A percentile compares a stretch with the other conserved stretches of the same genome.
These are phyloP conservation scores for Scytalopus superciliaris DNA, from an alignment of 2,113 vertebrate species.

Conservation along the genomic window DNA sequence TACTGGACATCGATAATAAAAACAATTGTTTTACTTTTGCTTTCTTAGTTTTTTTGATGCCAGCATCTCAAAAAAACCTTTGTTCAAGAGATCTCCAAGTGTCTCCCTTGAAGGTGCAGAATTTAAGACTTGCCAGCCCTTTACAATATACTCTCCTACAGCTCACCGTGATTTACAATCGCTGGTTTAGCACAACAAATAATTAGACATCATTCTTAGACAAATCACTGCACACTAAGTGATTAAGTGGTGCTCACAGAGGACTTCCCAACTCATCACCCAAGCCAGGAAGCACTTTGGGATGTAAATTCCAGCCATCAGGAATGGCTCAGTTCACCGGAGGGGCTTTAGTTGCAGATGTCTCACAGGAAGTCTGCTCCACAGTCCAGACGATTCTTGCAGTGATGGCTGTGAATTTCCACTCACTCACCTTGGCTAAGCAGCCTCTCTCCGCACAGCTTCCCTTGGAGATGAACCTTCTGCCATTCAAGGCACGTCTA, in stretches of 20 bases:
- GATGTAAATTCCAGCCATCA: background rate
- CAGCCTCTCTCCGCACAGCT: background rate
- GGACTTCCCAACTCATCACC: background rate
- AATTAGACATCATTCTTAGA: background rate
- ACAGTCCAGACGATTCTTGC: rapidly evolving
- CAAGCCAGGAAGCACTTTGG: background rate
- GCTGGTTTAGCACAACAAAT: background rate
- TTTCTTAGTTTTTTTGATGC: background rate
- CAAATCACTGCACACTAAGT: background rate
- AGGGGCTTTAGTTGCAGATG: background rate
- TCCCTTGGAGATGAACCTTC: background rate
- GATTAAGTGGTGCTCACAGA: background rate
- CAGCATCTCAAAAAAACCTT: background rate
- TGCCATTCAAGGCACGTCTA: background rate
- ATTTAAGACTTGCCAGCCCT: background rate
- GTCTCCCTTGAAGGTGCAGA: background rate
- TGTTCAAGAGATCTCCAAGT: background rate
- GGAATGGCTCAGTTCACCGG: background rate
- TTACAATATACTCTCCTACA: background rate
- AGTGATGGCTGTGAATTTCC: background rate
- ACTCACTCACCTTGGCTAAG: background rate
- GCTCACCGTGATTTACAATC: background rate
- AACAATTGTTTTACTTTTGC: background rate
- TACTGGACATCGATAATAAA: background rate
- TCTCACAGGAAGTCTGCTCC: background rate